Percentiles rank a stretch among this genome's conserved stretches.
phyloP scores from a whole-genome alignment of 2,113 vertebrate genomes.

The Paralichthys olivaceus region DNA sequence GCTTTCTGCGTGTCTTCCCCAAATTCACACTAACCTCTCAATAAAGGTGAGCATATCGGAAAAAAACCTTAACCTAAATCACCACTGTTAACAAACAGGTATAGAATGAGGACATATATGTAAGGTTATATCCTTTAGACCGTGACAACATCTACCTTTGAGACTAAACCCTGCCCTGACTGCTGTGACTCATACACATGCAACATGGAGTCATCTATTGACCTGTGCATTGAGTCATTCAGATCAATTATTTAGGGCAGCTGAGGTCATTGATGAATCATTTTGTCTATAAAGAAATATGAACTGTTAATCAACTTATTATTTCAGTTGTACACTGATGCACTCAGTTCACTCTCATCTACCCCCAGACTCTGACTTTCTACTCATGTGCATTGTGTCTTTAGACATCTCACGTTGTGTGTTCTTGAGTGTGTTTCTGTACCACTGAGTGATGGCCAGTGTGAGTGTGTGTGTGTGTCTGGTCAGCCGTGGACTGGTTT shows the following conservation, averaged over 20 bases:
- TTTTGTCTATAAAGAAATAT: background rate
- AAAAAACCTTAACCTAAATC: background rate
- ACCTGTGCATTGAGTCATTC: slow-evolving; percentile 11
- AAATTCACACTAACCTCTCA: background rate
- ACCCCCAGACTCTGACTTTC: slow-evolving; percentile 4
- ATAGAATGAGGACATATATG: slow-evolving; percentile 10
- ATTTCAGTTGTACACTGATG: background rate
- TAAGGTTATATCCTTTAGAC: slow-evolving; percentile 24
- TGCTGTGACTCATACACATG: slow-evolving; percentile 21
- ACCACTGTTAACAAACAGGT: background rate
- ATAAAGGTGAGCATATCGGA: too few species aligned
- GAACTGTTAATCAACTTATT: background rate
- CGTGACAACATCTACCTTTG: slow-evolving; percentile 11
- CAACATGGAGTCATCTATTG: slow-evolving; percentile 17
- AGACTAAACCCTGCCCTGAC: slow-evolving; percentile 13
- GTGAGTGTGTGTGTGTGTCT: slow-evolving; percentile 37
- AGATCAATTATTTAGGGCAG: slow-evolving; percentile 35
- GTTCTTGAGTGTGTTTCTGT: slow-evolving; percentile 28
- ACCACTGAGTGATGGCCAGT: slow-evolving; percentile 39
- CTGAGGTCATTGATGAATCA: slow-evolving; percentile 1
- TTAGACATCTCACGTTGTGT: slow-evolving; percentile 33
- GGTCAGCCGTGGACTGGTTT: slow-evolving; percentile 69
- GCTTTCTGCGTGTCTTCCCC: too few species aligned
- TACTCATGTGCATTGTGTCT: background rate
- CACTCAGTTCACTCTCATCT: background rate